Conservation (phyloP, 2,888 invertebrate genomes). For the Syrphus vitripennis region DNA sequence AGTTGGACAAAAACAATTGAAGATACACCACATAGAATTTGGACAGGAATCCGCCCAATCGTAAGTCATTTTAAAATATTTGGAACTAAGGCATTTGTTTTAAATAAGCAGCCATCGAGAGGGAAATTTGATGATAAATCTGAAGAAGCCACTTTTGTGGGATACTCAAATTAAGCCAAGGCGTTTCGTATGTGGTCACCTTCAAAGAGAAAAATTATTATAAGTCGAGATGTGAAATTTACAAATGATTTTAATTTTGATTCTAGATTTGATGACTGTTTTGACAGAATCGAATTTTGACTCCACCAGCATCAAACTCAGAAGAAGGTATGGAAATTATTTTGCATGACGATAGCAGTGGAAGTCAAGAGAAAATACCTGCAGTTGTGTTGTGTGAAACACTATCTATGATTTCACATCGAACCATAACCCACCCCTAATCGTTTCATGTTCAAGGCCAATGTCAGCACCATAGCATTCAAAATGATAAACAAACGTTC, state of each 20-base stretch:
- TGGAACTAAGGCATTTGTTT: slow-evolving; percentile 7
- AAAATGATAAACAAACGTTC: too few species aligned
- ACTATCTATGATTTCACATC: too few species aligned
- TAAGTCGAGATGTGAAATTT: slow-evolving; percentile 29
- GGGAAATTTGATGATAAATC: slow-evolving; percentile 11
- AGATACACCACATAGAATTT: neutral
- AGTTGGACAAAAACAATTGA: slow-evolving; percentile 11
- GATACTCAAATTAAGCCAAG: slow-evolving; percentile 19
- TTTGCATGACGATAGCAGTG: neutral
- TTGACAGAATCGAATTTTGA: neutral
- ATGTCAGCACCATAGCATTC: too few species aligned
- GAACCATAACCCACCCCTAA: too few species aligned
- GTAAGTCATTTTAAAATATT: slow-evolving; percentile 18
- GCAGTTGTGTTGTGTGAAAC: too few species aligned
- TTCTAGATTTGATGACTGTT: neutral
- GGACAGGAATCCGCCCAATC: neutral
- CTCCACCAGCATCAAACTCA: neutral
- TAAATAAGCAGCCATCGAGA: slow-evolving; percentile 16
- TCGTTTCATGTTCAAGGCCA: too few species aligned
- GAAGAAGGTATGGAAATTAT: too few species aligned
- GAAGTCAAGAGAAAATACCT: too few species aligned
- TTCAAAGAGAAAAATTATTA: neutral
- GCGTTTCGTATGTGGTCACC: slow-evolving; percentile 13
- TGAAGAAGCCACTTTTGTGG: neutral
- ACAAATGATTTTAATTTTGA: neutral